Conservation (phyloP, 2,113 vertebrate genomes). For the Platanista minor region DNA sequence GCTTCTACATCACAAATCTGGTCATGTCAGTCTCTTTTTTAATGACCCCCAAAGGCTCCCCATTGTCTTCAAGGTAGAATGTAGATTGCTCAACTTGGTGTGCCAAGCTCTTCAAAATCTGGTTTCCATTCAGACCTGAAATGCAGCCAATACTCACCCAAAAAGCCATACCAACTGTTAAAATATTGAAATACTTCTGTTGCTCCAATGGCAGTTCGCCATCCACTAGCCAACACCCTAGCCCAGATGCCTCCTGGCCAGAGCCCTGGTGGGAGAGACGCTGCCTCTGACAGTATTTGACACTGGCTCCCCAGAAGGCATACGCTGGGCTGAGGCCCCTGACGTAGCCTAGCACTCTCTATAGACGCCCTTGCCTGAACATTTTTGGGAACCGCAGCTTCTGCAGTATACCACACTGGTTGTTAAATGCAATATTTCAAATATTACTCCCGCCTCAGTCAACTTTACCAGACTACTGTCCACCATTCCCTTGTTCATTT, state of each 20-base stretch:
- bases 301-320: not conserved
- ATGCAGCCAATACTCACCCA: not conserved
- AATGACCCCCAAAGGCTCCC: not conserved
- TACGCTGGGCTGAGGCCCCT: not conserved
- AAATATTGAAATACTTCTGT: not conserved
- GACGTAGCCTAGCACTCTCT: rapidly evolving
- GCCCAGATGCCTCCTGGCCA: not conserved
- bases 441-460: not conserved
- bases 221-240: not conserved
- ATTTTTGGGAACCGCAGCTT: not conserved
- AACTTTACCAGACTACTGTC: not conserved
- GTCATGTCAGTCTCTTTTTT: not conserved
- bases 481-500: not conserved
- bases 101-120: not conserved
- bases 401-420: not conserved
- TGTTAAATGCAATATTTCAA: not conserved
- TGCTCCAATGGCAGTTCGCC: not conserved
- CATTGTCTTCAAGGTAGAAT: not conserved
- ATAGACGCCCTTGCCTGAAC: not conserved
- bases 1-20: not conserved
- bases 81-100: not conserved
- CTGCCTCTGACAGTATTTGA: not conserved
- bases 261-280: not conserved
- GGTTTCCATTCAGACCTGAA: not conserved
- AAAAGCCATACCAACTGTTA: not conserved